Base-by-base conservation (phyloP, 2,797 vertebrate genomes). In the Cyclura pinguis region DNA sequence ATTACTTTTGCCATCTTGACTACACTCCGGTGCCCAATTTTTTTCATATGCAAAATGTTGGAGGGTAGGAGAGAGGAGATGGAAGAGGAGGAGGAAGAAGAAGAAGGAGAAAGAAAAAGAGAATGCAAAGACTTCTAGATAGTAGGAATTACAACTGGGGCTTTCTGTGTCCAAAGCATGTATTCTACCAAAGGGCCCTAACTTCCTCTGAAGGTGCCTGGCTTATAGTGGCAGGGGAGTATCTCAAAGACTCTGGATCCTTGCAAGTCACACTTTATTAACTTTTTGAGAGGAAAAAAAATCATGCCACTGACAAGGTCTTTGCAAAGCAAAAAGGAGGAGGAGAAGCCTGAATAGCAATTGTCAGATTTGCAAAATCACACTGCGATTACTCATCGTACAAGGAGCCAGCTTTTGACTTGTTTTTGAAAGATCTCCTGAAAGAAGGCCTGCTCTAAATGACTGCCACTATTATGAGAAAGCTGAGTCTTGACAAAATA, bases 401-500 rank as follows among this genome's bases (percentile, higher is more conserved):
- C 82, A 38, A 81, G 67, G 50, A 72, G n/a, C 29, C 9, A 59
- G n/a, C 35, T 42, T 86, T 76, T 62, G 52, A 80, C 57, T 87
- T 80, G 76, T 87, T 32, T 35, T 87, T 80, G 76, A 80, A 80
- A 87, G 38, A 67, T 67, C 74, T 80, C 18, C 42, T 52, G 9
- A 80, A 87, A 80, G 76, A 20, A 50, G 38, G 42, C 59, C 9
- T 38, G 42, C 59, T 80, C 38, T 80, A 64, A 87, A 80, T 78
- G 76, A n/a, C 74, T 32, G 57, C 74, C 50, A 59, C 59, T 80
- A 87, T 87, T 62, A 87, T 52, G 59, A n/a, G 86, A 87, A 67
- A 80, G 74, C 57, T 67, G 76, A 64, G 50, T 67, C 76, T 78
- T 87, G 86, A 87, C 57, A 87, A 87, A 80, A 87, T 87, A 87